Percentiles rank a stretch among this genome's conserved stretches.
These are phyloP conservation scores for Suricata suricatta DNA, from an alignment of 2,113 vertebrate genomes.

Conservation along the genomic window DNA sequence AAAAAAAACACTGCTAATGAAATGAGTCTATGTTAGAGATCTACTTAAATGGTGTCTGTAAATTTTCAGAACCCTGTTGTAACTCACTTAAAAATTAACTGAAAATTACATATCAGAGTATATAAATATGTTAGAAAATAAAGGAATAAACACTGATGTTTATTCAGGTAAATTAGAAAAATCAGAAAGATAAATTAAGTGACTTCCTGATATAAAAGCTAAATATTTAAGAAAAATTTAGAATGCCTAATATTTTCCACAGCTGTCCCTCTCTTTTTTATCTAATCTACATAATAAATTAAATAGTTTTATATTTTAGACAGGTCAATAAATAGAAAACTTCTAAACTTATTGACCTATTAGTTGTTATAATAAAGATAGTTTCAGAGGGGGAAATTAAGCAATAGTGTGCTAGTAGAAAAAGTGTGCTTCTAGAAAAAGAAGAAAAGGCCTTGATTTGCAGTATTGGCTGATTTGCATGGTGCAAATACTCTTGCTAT, in stretches of 20 bases:
- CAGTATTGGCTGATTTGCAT: not conserved
- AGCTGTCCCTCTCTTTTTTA: not conserved
- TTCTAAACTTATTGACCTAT: not conserved
- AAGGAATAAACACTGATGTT: not conserved
- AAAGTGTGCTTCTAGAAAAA: not conserved
- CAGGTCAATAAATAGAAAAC: constrained; percentile 23
- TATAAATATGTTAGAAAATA: not conserved
- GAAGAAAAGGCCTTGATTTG: not conserved
- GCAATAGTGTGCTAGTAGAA: not conserved
- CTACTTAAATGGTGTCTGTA: not conserved
- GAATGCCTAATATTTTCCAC: not conserved
- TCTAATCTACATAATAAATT: constrained; percentile 4
- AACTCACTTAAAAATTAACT: not conserved
- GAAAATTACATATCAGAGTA: not conserved
- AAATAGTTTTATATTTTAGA: constrained; percentile 1
- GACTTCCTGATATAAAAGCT: not conserved
- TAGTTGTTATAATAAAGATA: not conserved
- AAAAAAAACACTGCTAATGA: not conserved
- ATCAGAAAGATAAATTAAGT: not conserved
- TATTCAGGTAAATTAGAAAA: not conserved
- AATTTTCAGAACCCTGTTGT: not conserved
- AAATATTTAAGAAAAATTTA: constrained; percentile 20
- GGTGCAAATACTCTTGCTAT: not conserved
- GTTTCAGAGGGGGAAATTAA: not conserved
- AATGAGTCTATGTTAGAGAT: not conserved